Conservation (phyloP, 2,113 vertebrate genomes). For the Polypterus senegalus region DNA sequence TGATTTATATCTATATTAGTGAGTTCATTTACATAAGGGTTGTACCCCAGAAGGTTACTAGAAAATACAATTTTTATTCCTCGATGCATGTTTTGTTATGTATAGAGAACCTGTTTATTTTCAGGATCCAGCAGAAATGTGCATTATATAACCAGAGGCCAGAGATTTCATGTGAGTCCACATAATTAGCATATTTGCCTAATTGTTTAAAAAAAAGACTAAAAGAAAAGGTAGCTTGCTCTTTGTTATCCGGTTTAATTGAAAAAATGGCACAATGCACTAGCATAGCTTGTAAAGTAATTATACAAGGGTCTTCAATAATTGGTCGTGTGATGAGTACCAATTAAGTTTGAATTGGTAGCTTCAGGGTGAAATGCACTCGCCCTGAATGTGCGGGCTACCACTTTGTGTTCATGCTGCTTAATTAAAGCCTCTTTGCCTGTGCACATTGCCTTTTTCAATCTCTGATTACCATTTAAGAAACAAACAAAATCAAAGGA, state of each 20-base stretch:
- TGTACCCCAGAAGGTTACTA: too few species aligned
- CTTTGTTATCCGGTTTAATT: not conserved
- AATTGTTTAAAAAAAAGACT: not conserved
- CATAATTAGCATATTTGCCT: too few species aligned
- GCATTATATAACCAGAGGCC: too few species aligned
- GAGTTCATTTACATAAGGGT: too few species aligned
- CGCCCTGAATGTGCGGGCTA: not conserved
- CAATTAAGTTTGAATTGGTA: not conserved
- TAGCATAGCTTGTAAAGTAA: not conserved
- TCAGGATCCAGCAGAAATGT: too few species aligned
- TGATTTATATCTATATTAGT: too few species aligned
- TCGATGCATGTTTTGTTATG: too few species aligned
- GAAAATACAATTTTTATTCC: too few species aligned
- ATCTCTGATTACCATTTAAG: constrained; percentile 20
- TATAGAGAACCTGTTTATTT: too few species aligned
- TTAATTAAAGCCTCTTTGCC: constrained; percentile 5
- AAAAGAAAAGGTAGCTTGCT: not conserved
- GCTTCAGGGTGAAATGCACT: not conserved
- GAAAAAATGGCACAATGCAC: not conserved
- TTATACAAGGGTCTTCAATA: not conserved
- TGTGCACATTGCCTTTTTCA: constrained; percentile 12
- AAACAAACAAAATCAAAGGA: constrained; percentile 14
- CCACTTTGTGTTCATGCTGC: not conserved
- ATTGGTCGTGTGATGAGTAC: not conserved
- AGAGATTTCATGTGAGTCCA: too few species aligned